These are phyloP conservation scores for Nannospalax galili DNA, from an alignment of 2,113 vertebrate genomes.

Conservation along the genomic window DNA sequence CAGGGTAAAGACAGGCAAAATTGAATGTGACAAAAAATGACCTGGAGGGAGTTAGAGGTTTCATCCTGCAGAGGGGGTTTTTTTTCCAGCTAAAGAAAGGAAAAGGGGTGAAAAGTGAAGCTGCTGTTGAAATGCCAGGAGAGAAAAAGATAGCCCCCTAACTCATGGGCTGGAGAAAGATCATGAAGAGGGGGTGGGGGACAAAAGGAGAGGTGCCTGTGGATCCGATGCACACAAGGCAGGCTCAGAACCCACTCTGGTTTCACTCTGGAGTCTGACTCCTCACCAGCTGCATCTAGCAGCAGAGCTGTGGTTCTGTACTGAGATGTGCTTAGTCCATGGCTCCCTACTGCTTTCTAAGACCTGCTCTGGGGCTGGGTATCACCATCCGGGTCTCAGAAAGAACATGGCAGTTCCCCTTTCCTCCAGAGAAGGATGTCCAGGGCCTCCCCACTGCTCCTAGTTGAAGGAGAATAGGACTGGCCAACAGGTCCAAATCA, in stretches of 20 bases:
- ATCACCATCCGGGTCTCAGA: neutral
- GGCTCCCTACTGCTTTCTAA: neutral
- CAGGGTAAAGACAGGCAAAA: neutral
- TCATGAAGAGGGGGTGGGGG: neutral
- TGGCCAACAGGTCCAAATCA: neutral
- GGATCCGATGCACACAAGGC: too few species aligned
- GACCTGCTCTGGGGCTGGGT: neutral
- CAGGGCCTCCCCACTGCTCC: neutral
- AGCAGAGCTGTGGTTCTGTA: rapidly evolving
- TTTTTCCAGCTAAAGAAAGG: neutral
- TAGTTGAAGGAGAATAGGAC: neutral
- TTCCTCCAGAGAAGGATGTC: neutral
- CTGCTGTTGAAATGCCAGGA: neutral
- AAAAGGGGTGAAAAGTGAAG: neutral
- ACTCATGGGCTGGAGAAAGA: neutral
- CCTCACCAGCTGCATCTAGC: rapidly evolving
- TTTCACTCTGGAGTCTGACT: neutral
- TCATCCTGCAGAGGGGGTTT: neutral
- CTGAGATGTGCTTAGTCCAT: neutral
- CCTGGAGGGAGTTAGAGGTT: neutral
- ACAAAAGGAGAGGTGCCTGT: neutral
- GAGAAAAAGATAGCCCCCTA: neutral
- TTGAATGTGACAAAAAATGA: neutral
- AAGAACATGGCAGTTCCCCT: neutral
- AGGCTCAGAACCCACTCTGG: neutral